Evolutionary conservation across 2,113 vertebrate species (phyloP).

Genomic region (Glaucomys volans): DNA sequence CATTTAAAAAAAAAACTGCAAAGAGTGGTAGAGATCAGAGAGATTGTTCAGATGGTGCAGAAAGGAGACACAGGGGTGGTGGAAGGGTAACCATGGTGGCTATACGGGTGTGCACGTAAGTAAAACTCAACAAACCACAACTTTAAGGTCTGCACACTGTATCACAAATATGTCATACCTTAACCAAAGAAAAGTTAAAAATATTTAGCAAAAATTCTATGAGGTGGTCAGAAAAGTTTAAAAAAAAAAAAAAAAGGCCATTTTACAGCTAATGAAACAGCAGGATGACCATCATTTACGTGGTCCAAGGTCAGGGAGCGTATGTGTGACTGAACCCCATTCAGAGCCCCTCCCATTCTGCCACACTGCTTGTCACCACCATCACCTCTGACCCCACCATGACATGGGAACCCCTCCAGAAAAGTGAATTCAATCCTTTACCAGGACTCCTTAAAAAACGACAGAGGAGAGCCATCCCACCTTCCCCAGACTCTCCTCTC

Average conservation of each 20-base stretch:
- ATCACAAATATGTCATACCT: background rate
- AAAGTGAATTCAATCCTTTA: background rate
- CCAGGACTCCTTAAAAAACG: background rate
- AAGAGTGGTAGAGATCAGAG: background rate
- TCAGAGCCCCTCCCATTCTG: background rate
- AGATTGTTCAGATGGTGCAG: background rate
- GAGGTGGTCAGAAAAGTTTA: background rate
- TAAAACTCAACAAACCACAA: background rate
- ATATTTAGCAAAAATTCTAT: background rate
- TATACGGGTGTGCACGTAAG: fast-evolving
- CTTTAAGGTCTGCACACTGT: no score
- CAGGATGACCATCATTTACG: background rate
- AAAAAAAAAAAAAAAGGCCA: background rate
- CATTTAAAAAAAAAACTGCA: background rate
- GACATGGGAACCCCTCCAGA: background rate
- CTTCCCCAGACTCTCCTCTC: background rate
- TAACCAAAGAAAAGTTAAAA: background rate
- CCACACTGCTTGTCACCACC: background rate
- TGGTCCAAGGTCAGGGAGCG: background rate
- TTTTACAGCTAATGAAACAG: slow-evolving; percentile 1
- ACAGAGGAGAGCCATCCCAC: background rate
- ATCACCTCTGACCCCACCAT: background rate
- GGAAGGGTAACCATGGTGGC: background rate
- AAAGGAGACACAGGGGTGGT: background rate
- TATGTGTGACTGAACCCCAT: background rate